Conservation (phyloP, 1,140 invertebrate species). For the Drosophila pectinifera region DNA sequence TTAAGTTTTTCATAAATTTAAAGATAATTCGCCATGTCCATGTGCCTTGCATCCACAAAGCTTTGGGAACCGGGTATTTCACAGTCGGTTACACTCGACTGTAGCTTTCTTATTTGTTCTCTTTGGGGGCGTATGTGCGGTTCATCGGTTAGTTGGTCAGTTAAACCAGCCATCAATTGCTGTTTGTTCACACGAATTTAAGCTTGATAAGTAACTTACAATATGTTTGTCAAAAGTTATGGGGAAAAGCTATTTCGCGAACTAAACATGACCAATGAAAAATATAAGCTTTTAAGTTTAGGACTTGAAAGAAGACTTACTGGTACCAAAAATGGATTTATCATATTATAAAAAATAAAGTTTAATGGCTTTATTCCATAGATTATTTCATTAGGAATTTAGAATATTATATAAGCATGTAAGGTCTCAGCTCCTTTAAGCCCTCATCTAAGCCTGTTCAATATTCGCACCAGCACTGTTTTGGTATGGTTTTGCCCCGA, state of each 20-base stretch:
- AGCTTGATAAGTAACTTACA: background rate
- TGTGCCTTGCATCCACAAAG: no score
- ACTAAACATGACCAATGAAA: background rate
- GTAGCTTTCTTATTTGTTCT: slow-evolving; percentile 18
- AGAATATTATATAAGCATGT: no score
- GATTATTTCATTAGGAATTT: no score
- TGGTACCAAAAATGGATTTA: no score
- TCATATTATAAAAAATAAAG: no score
- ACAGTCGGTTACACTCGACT: no score
- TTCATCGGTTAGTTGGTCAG: slow-evolving; percentile 63
- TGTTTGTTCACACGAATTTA: background rate
- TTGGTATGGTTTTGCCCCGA: slow-evolving; percentile 20
- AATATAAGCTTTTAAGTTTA: background rate
- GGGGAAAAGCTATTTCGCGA: background rate
- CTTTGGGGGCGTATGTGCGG: slow-evolving; percentile 44
- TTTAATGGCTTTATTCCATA: no score
- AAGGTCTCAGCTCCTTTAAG: background rate
- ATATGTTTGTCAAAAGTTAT: background rate
- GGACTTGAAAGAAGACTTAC: background rate
- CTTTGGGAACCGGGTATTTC: no score
- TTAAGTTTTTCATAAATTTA: no score
- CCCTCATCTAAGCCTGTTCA: background rate
- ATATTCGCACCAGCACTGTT: slow-evolving; percentile 27
- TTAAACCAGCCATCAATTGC: slow-evolving; percentile 9
- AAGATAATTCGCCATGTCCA: no score